Base-by-base conservation (phyloP, 1,140 invertebrate species). In the Nasonia vitripennis region DNA sequence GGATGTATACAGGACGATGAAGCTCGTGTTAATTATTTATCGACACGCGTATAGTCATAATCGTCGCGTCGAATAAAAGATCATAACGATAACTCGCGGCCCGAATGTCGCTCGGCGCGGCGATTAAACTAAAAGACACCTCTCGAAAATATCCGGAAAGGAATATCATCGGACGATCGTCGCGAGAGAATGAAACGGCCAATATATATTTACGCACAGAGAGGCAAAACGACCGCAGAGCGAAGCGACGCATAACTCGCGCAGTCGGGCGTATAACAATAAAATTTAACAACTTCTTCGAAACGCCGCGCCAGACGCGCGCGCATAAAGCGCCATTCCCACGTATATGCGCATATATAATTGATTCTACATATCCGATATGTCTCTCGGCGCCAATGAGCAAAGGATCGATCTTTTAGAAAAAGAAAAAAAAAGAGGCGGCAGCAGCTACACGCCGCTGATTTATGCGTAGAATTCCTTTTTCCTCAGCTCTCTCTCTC, bases 221-320 rank as follows among this genome's bases (percentile, higher is more conserved):
- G 5, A 62, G 14, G 14, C 17, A 17, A 17, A 62, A 62, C 68
- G 70, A 34, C 45, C 45, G 80, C 34, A 5, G 1, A 37, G 3
- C 27, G 27, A 27, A 48, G 51, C 73, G 48, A 23, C 7, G 41
- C 75, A 75, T 84, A 84, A 78, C 83, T 79, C 78, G 70, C 14
- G 34, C 27, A 62, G 55, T 79, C 77, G 37, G 41, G 62, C 78
- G 34, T 48, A 70, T 80, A 85, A 85, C 78, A 85, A 85, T 85
- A 85, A 85, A 85, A 85, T 85, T 85, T 85, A 85, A 85, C 84
- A 81, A 37, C 84, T 85, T 85, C 84, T 51, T 85, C 84, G 84
- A 85, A 85, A 85, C 67, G 45, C 12, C 1, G 41, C 51, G 20
- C 48, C 41, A 41, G 1, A 71, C 68, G 2, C 34, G 34, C 5